A percentile compares a stretch with the other conserved stretches of the same genome.
Evolutionary conservation across 2,797 vertebrate genomes (phyloP).

Genomic region (Tiaroga cobitis): DNA sequence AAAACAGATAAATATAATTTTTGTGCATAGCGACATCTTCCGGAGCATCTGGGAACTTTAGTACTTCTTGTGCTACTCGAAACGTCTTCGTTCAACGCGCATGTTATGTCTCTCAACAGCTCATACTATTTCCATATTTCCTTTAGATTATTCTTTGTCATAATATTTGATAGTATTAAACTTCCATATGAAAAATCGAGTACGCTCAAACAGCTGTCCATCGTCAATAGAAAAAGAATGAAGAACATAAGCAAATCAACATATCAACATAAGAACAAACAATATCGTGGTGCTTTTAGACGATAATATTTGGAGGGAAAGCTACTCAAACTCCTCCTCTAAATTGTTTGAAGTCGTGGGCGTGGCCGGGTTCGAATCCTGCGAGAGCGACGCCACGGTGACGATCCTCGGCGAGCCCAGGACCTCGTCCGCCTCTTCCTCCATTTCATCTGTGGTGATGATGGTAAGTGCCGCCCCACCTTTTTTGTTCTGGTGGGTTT

Average conservation of each 20-base stretch:
- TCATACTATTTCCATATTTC: conserved; percentile 69
- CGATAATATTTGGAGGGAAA: conserved; percentile 6
- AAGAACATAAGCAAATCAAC: conserved; percentile 55
- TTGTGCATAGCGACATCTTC: conserved; percentile 84
- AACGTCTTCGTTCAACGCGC: conserved; percentile 58
- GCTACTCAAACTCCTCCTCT: conserved; percentile 85
- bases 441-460: conserved; percentile 97
- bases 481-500: conserved; percentile 99
- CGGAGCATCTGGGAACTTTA: conserved; percentile 64
- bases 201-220: conserved; percentile 74
- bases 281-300: conserved; percentile 55
- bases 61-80: conserved; percentile 72
- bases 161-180: conserved; percentile 68
- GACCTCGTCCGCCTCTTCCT: conserved; percentile 90
- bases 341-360: conserved; percentile 94
- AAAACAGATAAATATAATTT: conserved; percentile 69
- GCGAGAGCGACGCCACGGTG: conserved; percentile 89
- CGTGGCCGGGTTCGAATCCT: conserved; percentile 95
- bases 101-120: conserved; percentile 68
- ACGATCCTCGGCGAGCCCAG: conserved; percentile 93
- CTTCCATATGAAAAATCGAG: conserved; percentile 69
- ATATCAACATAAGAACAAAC: conserved; percentile 49
- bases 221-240: conserved; percentile 61
- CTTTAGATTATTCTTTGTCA: conserved; percentile 67
- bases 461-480: conserved; percentile 92